A percentile compares a stretch with the other conserved stretches of the same genome.
phyloP scores from a whole-genome alignment of 2,113 vertebrate species.

The Mystacornis crossleyi region DNA sequence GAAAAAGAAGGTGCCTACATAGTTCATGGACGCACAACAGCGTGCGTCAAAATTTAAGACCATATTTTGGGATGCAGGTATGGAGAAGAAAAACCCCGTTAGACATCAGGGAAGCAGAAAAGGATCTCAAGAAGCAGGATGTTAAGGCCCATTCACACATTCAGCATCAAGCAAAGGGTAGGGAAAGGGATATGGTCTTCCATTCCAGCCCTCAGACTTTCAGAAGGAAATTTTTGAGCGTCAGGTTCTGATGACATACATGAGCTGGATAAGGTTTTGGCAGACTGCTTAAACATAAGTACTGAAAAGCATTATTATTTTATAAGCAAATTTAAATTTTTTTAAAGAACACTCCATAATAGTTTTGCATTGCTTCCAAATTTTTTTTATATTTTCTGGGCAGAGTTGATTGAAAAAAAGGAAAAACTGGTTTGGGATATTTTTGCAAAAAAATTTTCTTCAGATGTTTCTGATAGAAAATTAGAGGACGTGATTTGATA shows the following conservation, averaged over 20 bases:
- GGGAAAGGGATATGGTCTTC: neutral
- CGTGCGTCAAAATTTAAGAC: neutral
- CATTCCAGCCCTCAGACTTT: neutral
- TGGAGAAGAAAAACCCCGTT: rapidly evolving
- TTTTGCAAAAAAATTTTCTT: neutral
- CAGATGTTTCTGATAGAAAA: neutral
- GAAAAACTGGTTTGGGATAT: neutral
- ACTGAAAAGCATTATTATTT: neutral
- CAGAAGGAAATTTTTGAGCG: neutral
- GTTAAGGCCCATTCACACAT: neutral
- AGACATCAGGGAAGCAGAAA: neutral
- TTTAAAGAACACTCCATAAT: neutral
- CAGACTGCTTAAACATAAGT: neutral
- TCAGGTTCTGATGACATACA: neutral
- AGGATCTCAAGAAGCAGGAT: neutral
- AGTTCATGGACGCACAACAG: no score
- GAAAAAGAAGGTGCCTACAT: neutral
- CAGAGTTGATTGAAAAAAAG: neutral
- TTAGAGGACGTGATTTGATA: neutral
- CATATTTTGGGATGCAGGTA: neutral
- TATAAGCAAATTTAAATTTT: neutral
- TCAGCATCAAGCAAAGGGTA: neutral
- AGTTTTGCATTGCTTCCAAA: neutral
- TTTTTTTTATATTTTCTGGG: neutral
- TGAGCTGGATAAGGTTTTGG: neutral